phyloP scores from a whole-genome alignment of 2,797 vertebrate genomes.

The Oreonectes daqikongensis region DNA sequence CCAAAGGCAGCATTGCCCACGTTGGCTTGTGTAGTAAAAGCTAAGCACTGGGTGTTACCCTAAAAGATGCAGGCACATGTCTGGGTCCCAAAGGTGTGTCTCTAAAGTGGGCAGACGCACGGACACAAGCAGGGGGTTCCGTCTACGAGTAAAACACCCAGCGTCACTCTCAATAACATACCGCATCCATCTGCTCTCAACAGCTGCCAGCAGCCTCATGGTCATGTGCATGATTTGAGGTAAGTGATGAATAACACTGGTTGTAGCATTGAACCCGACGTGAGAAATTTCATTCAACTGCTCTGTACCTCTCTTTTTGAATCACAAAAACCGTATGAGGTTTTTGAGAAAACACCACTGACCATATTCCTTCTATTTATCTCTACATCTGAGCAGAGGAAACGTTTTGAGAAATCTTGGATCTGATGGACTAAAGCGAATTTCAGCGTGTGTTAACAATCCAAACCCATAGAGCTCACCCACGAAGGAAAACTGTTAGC shows the following conservation, averaged over 20 bases:
- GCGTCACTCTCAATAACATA: constrained; percentile 76
- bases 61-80: constrained; percentile 44
- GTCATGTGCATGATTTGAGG: constrained; percentile 27
- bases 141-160: constrained; percentile 62
- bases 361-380: constrained; percentile 14
- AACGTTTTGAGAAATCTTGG: neutral
- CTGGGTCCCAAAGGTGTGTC: constrained; percentile 38
- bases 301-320: constrained; percentile 9
- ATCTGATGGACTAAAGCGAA: constrained; percentile 26
- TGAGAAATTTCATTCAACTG: constrained; percentile 7
- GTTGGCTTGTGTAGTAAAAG: constrained; percentile 16
- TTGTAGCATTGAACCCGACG: neutral
- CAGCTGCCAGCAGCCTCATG: constrained; percentile 32
- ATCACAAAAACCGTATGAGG: constrained; percentile 25
- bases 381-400: constrained; percentile 25
- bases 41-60: constrained; percentile 32
- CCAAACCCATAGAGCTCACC: constrained; percentile 20
- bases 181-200: constrained; percentile 73
- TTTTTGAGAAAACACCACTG: constrained; percentile 16
- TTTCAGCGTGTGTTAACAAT: constrained; percentile 32
- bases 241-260: constrained; percentile 50
- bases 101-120: constrained; percentile 49
- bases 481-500: constrained; percentile 19
- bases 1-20: constrained; percentile 26
- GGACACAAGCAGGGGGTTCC: constrained; percentile 47